Conservation (phyloP, 1,140 invertebrate genomes). For the Aradophagus sp. region DNA sequence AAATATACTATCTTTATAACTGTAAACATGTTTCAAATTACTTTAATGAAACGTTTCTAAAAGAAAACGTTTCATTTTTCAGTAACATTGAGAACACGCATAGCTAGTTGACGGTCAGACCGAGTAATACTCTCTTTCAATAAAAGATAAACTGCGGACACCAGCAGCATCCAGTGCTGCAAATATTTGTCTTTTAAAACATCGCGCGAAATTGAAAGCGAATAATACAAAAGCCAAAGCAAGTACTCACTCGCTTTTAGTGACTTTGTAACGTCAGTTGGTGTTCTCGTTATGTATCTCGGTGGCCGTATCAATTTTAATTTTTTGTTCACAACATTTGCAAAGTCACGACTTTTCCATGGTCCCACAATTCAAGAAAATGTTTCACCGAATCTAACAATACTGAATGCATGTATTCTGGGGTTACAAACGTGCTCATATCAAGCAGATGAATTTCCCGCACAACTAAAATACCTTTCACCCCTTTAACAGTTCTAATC, state of each 20-base stretch:
- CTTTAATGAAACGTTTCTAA: too few species aligned
- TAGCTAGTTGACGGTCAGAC: too few species aligned
- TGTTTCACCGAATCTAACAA: conserved; percentile 34
- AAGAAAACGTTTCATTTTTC: too few species aligned
- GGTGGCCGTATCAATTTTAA: conserved; percentile 42
- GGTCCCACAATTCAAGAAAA: conserved; percentile 25
- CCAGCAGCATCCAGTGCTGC: conserved; percentile 54
- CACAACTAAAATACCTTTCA: conserved; percentile 45
- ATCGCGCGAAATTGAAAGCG: conserved; percentile 19
- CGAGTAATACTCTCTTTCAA: conserved; percentile 31
- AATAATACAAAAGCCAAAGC: conserved; percentile 51
- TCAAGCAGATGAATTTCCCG: conserved; percentile 41
- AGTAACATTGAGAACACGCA: too few species aligned
- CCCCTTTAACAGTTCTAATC: conserved; percentile 28
- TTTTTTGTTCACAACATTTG: conserved; percentile 20
- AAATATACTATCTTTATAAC: too few species aligned
- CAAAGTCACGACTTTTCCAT: conserved; percentile 34
- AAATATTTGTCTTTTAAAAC: conserved; percentile 46
- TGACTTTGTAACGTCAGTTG: conserved; percentile 24
- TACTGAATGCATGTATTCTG: conserved; percentile 57
- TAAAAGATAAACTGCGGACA: conserved; percentile 35
- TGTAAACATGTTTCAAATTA: too few species aligned
- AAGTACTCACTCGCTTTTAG: conserved; percentile 51
- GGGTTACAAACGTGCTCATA: conserved; percentile 33
- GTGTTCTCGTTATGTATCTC: conserved; percentile 28